Percentiles rank a stretch among this genome's conserved stretches.
phyloP scores from a whole-genome alignment of 2,797 vertebrate species.

The Antrozous pallidus region DNA sequence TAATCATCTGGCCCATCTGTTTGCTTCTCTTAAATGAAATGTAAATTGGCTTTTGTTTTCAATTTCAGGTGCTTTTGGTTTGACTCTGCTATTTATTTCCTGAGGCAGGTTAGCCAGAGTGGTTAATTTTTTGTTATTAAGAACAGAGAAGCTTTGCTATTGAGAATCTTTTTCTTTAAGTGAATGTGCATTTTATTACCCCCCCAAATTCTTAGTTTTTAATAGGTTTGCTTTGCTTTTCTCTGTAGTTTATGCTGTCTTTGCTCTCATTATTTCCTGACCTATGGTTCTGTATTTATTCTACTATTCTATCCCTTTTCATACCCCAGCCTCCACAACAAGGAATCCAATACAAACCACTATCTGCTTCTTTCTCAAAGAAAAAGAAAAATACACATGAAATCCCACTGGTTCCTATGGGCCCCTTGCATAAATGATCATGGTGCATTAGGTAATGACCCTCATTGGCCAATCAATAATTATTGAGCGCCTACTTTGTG shows the following conservation, averaged over 20 bases:
- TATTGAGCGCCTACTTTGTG: background rate
- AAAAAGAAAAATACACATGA: background rate
- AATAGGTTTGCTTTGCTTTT: background rate
- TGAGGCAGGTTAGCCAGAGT: background rate
- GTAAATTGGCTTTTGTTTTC: constrained; percentile 54
- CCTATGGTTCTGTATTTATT: background rate
- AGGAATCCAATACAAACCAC: background rate
- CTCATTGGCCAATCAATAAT: background rate
- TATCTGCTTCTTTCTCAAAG: background rate
- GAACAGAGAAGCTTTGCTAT: background rate
- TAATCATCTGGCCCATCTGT: constrained; percentile 47
- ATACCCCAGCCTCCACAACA: background rate
- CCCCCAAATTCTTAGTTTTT: background rate
- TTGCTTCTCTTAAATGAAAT: constrained; percentile 47
- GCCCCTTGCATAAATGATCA: background rate
- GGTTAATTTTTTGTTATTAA: background rate
- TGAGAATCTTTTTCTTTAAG: constrained; percentile 10
- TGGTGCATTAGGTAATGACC: background rate
- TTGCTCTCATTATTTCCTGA: background rate
- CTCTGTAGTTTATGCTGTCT: background rate
- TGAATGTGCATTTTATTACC: background rate
- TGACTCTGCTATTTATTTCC: background rate
- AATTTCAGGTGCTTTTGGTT: constrained; percentile 36
- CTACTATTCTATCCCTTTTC: background rate
- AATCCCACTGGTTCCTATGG: background rate